Percentiles rank a stretch among this genome's conserved stretches.
These are phyloP conservation scores for Zootoca vivipara DNA, from an alignment of 2,113 vertebrate genomes.

Conservation along the genomic window DNA sequence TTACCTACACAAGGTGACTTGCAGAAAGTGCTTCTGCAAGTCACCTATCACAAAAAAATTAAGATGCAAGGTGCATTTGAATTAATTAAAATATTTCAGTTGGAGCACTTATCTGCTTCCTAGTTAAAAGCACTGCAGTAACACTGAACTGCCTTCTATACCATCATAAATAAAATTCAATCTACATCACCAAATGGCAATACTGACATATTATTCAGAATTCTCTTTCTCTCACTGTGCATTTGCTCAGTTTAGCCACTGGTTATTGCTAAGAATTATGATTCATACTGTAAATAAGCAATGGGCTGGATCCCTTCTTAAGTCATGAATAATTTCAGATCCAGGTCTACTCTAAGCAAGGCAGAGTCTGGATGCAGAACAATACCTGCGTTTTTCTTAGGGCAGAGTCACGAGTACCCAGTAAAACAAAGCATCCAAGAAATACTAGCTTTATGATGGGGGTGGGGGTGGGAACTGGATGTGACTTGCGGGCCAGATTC, in stretches of 20 bases:
- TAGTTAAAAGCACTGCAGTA: conserved; percentile 24
- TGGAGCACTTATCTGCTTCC: conserved; percentile 39
- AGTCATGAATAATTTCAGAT: too few relatives aligned
- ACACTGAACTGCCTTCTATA: neutral
- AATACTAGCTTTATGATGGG: neutral
- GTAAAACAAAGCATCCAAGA: neutral
- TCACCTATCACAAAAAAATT: conserved; percentile 6
- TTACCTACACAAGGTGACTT: neutral
- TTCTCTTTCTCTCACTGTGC: fast-evolving
- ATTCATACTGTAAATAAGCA: neutral
- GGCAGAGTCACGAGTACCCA: neutral
- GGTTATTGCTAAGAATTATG: neutral
- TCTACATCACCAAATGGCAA: neutral
- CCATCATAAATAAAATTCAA: neutral
- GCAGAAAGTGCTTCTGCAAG: conserved; percentile 3
- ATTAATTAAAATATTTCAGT: conserved; percentile 32
- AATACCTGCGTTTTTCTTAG: conserved; percentile 19
- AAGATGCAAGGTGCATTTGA: conserved; percentile 31
- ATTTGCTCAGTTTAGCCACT: neutral
- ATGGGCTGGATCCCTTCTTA: too few relatives aligned
- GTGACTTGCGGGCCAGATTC: too few relatives aligned
- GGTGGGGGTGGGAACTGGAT: too few relatives aligned
- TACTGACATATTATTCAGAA: neutral
- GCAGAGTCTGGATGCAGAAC: neutral
- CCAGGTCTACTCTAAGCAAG: too few relatives aligned